These are phyloP conservation scores for Bombus difficillimus DNA, from an alignment of 1,140 invertebrate species.

Conservation along the genomic window DNA sequence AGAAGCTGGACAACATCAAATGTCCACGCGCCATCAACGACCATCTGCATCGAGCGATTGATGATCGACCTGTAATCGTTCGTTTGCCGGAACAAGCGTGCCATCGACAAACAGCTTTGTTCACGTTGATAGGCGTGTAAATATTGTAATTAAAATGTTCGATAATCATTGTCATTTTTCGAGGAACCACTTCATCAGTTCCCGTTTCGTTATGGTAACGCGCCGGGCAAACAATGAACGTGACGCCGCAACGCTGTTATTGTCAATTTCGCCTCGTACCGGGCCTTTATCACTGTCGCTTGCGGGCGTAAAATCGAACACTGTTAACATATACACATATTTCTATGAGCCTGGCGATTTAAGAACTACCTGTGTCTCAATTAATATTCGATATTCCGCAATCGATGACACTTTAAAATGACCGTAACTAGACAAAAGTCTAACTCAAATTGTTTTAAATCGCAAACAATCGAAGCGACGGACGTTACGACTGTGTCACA, in stretches of 20 bases:
- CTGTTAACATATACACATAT: conserved; percentile 9
- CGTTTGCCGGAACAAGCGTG: conserved; percentile 21
- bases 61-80: conserved; percentile 51
- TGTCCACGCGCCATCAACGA: conserved; percentile 31
- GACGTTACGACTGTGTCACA: too few species aligned
- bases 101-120: conserved; percentile 47
- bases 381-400: neutral
- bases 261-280: conserved; percentile 33
- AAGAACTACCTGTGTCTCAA: neutral
- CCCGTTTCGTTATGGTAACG: conserved; percentile 35
- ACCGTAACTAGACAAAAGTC: neutral
- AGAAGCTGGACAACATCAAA: neutral
- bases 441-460: neutral
- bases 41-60: conserved; percentile 21
- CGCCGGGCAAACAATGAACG: conserved; percentile 35
- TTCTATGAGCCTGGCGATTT: neutral
- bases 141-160: conserved; percentile 56
- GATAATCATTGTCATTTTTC: conserved; percentile 55
- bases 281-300: neutral
- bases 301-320: conserved; percentile 4
- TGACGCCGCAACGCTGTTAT: conserved; percentile 6
- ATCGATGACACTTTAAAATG: neutral
- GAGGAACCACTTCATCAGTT: conserved; percentile 33
- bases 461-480: too few species aligned
- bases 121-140: conserved; percentile 42